Percentiles rank a stretch among this genome's conserved stretches.
Conservation (phyloP, 2,113 vertebrate species). For the Lepidothrix coronata region DNA sequence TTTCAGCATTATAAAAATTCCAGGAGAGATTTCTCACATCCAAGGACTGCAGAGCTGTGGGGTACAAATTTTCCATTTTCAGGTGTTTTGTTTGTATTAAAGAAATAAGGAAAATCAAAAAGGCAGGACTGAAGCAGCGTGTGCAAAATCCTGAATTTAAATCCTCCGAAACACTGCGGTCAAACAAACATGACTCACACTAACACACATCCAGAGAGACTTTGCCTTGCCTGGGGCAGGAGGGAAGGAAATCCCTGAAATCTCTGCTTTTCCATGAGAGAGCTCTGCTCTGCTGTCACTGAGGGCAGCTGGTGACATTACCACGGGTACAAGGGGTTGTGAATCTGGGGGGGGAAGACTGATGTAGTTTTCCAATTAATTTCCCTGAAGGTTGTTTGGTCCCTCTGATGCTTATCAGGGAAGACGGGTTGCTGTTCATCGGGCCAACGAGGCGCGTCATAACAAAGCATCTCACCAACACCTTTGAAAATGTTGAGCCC, state of each 20-base stretch:
- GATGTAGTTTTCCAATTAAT: neutral
- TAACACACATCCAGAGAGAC: neutral
- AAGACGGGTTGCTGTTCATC: accelerated
- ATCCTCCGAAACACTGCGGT: neutral
- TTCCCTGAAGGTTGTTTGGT: neutral
- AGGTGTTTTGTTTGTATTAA: neutral
- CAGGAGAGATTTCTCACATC: neutral
- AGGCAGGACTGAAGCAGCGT: neutral
- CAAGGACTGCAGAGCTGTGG: neutral
- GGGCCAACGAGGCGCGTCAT: accelerated
- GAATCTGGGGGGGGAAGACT: neutral
- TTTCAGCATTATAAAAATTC: neutral
- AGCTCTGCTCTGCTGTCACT: neutral
- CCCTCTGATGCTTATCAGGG: accelerated
- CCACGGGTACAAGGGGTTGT: accelerated
- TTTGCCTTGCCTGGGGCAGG: neutral
- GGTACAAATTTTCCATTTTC: neutral
- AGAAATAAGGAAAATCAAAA: neutral
- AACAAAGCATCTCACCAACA: neutral
- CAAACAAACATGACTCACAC: neutral
- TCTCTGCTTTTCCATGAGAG: neutral
- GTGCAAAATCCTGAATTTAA: neutral
- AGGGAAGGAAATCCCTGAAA: neutral
- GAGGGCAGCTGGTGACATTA: neutral
- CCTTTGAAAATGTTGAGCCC: neutral